These are phyloP conservation scores for Neodiprion lecontei DNA, from an alignment of 1,140 invertebrate species.

Conservation along the genomic window DNA sequence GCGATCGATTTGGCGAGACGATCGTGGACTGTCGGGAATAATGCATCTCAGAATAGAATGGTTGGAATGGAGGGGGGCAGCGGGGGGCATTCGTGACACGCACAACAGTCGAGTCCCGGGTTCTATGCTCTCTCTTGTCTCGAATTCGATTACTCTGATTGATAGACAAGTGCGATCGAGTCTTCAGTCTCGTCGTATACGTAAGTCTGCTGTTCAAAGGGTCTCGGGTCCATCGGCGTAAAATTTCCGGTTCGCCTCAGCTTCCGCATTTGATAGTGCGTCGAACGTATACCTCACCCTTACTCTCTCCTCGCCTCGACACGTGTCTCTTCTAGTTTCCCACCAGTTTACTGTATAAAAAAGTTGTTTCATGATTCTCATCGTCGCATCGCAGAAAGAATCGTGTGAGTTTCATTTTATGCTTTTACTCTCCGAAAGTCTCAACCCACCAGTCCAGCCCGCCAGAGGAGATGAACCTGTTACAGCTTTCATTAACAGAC, in stretches of 20 bases:
- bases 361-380: too few species aligned
- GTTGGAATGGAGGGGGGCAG: slow-evolving; percentile 34
- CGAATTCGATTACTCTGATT: slow-evolving; percentile 7
- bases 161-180: not conserved
- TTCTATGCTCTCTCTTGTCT: slow-evolving; percentile 1
- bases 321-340: too few species aligned
- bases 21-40: slow-evolving; percentile 56
- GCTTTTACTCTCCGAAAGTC: too few species aligned
- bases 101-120: slow-evolving; percentile 35
- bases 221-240: not conserved
- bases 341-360: too few species aligned
- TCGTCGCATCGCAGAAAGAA: too few species aligned
- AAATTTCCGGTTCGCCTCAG: not conserved
- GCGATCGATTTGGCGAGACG: slow-evolving; percentile 61
- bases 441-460: too few species aligned
- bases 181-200: not conserved
- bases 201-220: not conserved
- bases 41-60: slow-evolving; percentile 60
- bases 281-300: too few species aligned
- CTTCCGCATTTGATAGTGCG: not conserved
- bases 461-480: too few species aligned
- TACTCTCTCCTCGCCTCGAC: too few species aligned
- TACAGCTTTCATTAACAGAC: too few species aligned
- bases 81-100: slow-evolving; percentile 18
- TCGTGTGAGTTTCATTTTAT: too few species aligned